phyloP scores from a whole-genome alignment of 2,797 vertebrate species.

The Ciconia nigra region DNA sequence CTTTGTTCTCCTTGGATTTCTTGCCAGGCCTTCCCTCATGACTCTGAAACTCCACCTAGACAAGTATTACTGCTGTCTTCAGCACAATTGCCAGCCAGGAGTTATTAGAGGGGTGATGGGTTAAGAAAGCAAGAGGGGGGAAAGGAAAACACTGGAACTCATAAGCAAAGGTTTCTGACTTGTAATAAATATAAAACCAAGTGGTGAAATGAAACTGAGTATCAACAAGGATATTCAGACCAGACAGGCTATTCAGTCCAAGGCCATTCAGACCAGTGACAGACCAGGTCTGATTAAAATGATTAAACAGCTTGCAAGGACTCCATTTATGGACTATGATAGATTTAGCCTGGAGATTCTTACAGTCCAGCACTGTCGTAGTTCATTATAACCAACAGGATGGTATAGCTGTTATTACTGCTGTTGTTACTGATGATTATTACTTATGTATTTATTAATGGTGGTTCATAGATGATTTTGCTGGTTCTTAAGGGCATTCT shows the following conservation, averaged over 20 bases:
- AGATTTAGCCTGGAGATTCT: background rate
- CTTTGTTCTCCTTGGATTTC: background rate
- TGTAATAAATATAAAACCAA: background rate
- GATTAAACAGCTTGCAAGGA: background rate
- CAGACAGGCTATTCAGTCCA: background rate
- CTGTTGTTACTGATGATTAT: background rate
- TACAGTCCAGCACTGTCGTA: background rate
- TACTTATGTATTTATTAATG: background rate
- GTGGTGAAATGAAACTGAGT: background rate
- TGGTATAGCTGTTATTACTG: background rate
- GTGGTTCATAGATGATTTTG: background rate
- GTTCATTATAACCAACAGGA: background rate
- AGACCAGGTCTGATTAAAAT: background rate
- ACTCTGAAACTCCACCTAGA: background rate
- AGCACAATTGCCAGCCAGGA: background rate
- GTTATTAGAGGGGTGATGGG: background rate
- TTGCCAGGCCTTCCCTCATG: background rate
- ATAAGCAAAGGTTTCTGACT: background rate
- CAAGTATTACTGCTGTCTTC: background rate
- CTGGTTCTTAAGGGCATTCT: background rate
- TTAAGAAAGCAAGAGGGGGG: background rate
- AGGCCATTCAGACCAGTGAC: background rate
- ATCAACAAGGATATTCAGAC: background rate
- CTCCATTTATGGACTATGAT: background rate
- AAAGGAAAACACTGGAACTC: background rate